These are phyloP conservation scores for Theocolax elegans DNA, from an alignment of 1,140 invertebrate species.

Conservation along the genomic window DNA sequence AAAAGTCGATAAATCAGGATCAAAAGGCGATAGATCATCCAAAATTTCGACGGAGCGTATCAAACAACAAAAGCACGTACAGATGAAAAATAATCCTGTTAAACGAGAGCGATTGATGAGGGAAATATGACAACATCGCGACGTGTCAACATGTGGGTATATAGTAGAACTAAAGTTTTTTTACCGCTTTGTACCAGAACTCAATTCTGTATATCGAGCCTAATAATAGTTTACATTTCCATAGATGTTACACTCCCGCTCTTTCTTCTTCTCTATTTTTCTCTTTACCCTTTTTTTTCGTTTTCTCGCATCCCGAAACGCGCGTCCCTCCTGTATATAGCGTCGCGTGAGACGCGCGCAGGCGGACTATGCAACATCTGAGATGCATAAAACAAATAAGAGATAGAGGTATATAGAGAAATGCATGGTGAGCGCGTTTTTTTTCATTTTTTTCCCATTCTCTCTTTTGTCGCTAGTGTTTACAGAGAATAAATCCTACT, in stretches of 20 bases:
- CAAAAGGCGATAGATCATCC: background rate
- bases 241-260: background rate
- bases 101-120: slow-evolving; percentile 2
- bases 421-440: background rate
- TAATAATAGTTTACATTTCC: slow-evolving; percentile 26
- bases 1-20: background rate
- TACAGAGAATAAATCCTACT: background rate
- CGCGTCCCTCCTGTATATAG: background rate
- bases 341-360: background rate
- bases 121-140: background rate
- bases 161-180: background rate
- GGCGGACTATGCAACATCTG: background rate
- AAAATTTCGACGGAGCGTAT: no score
- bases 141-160: background rate
- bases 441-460: background rate
- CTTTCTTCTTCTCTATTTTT: background rate
- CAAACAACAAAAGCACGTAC: no score
- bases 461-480: slow-evolving; percentile 3
- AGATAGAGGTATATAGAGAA: slow-evolving; percentile 14
- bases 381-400: slow-evolving; percentile 23
- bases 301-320: no score
- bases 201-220: slow-evolving; percentile 17
- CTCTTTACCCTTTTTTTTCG: slow-evolving; percentile 24
- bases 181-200: background rate
- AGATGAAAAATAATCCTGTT: no score